Base-by-base conservation (phyloP, 1,140 invertebrate genomes). In the Magallana ariakensis region DNA sequence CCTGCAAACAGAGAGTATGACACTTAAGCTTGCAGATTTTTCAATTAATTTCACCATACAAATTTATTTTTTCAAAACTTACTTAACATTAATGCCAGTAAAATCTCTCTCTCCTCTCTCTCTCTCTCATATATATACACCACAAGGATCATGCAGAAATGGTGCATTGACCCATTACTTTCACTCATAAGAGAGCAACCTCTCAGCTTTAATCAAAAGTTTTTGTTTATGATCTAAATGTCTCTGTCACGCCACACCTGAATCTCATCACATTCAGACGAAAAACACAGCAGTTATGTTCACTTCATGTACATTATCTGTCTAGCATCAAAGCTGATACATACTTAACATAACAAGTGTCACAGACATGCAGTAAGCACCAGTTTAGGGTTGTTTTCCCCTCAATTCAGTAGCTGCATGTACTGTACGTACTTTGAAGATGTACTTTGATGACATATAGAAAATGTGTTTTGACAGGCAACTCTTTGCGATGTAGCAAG, bases 1-100 rank as follows among this genome's bases (percentile, higher is more conserved):
- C 66, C 66, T 75, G 66, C 66, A 75, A 75, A 75, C 6, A 75
- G 15, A 75, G 66, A 75, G 6, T 46, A 26, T 75, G 11, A 33
- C 26, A 26, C 10, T 70, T 70, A 1, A 70, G n/a, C 22, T 22
- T 26, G 11, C 5, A 75, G 22, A 4, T 26, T 26, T 26, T 10
- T 75, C 22, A 33, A 15, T 62, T 19, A 11, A 26, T 75, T 1
- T 26, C 22, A 26, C 1, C 66, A 26, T 13, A 46, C 33, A 46
- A 46, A 46, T 46, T 5, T 46, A 46, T 46, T 46, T 46, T 4
- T 46, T 5, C 1, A 46, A 46, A 46, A 2, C 5, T 46, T 46
- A 46, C 33, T 46, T 46, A 46, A 46, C 33, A n/a, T 46, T 2
- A 46, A 5, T 46, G 5, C 33, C 0, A 5, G 33, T 46, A 46